Percentiles rank a stretch among this genome's conserved stretches.
Conservation (phyloP, 2,797 vertebrate species). For the Coreius guichenoti region DNA sequence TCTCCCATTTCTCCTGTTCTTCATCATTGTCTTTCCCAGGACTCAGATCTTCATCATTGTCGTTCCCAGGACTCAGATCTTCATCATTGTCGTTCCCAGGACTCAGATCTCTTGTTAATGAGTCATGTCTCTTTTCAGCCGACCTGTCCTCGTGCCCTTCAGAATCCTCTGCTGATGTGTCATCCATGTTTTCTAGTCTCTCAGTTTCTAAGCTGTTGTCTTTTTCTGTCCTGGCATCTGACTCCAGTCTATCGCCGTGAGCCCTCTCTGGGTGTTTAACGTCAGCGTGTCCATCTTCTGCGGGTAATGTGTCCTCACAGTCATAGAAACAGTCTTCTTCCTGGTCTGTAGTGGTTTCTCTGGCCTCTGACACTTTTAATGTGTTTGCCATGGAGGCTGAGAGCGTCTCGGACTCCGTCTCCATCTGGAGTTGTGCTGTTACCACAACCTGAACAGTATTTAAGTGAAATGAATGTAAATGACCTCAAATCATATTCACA, state of each 20-base stretch:
- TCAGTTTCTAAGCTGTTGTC: conserved; percentile 12
- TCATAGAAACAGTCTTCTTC: conserved; percentile 87
- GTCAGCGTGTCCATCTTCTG: conserved; percentile 21
- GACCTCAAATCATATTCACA: not conserved
- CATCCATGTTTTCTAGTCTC: conserved; percentile 17
- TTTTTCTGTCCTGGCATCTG: conserved; percentile 6
- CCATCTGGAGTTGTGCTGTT: conserved; percentile 36
- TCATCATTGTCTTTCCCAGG: conserved; percentile 29
- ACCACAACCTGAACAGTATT: conserved; percentile 24
- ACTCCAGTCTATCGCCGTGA: not conserved
- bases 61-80: not conserved
- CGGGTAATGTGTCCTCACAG: conserved; percentile 80
- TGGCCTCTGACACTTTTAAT: conserved; percentile 47
- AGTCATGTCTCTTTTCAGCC: conserved; percentile 18
- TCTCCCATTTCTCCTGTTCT: conserved; percentile 65
- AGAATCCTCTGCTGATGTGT: conserved; percentile 13
- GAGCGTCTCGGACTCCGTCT: conserved; percentile 32
- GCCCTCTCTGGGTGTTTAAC: conserved; percentile 9
- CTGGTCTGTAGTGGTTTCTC: conserved; percentile 40
- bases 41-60: conserved; percentile 24
- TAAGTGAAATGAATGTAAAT: not conserved
- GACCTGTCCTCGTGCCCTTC: conserved; percentile 8
- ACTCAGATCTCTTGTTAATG: conserved; percentile 16
- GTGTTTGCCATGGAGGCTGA: conserved; percentile 41
- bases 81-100: conserved; percentile 35